Evolutionary conservation across 2,888 invertebrate species (phyloP).

Genomic region (Platycheirus rosarum): DNA sequence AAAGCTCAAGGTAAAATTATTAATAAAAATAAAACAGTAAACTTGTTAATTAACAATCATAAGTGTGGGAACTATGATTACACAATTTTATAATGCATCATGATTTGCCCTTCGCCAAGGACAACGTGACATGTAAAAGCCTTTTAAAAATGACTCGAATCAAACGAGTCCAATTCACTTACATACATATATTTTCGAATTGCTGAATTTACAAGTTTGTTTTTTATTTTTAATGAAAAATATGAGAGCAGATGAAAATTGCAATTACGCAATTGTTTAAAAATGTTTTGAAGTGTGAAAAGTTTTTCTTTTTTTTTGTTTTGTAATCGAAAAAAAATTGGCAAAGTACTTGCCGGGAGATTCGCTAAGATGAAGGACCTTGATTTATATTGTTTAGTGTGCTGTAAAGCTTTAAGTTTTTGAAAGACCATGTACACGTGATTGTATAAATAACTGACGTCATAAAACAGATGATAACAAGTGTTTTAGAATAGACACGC

Average conservation of each 20-base stretch:
- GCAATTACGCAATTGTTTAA: constrained; percentile 45
- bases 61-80: constrained; percentile 46
- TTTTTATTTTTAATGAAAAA: not conserved
- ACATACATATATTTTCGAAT: not conserved
- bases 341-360: constrained; percentile 45
- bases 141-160: constrained; percentile 11
- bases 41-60: constrained; percentile 1
- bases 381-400: constrained; percentile 34
- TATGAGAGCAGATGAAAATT: constrained; percentile 3
- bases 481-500: not conserved
- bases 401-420: constrained; percentile 24
- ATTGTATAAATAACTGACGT: constrained; percentile 27
- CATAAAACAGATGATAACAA: constrained; percentile 59
- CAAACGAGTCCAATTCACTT: not conserved
- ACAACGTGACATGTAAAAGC: constrained; percentile 35
- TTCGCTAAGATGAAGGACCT: constrained; percentile 46
- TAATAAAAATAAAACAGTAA: constrained; percentile 2
- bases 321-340: constrained; percentile 48
- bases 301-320: constrained; percentile 21
- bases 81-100: constrained; percentile 55
- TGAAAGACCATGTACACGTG: not conserved
- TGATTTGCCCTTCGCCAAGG: constrained; percentile 73
- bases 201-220: not conserved
- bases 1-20: constrained; percentile 78
- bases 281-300: not conserved